Conservation (phyloP, 1,140 invertebrate species). For the Apis dorsata region DNA sequence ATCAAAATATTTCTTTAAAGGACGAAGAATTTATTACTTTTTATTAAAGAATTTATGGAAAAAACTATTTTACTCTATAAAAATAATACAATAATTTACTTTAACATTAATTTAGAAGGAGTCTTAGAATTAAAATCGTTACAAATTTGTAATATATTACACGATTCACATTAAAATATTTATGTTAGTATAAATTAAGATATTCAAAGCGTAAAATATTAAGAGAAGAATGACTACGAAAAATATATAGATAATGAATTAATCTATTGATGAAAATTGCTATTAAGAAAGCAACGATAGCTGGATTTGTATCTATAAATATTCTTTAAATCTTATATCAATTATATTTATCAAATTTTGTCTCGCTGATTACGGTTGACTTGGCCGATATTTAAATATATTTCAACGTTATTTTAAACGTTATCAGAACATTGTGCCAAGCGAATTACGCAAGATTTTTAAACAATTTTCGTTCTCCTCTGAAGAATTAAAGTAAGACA, state of each 20-base stretch:
- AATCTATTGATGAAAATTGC: background rate
- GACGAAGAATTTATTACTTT: background rate
- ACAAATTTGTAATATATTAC: conserved; percentile 33
- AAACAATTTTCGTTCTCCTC: background rate
- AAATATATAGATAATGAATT: background rate
- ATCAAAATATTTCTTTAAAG: background rate
- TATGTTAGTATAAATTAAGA: background rate
- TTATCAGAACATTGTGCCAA: conserved; percentile 32
- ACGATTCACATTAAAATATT: background rate
- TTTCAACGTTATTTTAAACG: background rate
- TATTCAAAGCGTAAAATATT: background rate
- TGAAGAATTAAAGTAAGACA: background rate
- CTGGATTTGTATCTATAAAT: conserved; percentile 15
- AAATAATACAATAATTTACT: background rate
- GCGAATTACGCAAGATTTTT: background rate
- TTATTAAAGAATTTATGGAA: background rate
- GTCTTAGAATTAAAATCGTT: conserved; percentile 24
- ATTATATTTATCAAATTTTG: conserved; percentile 4
- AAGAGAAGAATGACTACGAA: background rate
- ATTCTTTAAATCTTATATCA: background rate
- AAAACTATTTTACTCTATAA: background rate
- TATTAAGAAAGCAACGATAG: background rate
- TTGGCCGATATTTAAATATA: conserved; percentile 10
- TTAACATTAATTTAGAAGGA: background rate
- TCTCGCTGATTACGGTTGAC: background rate